Evolutionary conservation across 2,797 vertebrate genomes (phyloP).

Genomic region (Luscinia luscinia): DNA sequence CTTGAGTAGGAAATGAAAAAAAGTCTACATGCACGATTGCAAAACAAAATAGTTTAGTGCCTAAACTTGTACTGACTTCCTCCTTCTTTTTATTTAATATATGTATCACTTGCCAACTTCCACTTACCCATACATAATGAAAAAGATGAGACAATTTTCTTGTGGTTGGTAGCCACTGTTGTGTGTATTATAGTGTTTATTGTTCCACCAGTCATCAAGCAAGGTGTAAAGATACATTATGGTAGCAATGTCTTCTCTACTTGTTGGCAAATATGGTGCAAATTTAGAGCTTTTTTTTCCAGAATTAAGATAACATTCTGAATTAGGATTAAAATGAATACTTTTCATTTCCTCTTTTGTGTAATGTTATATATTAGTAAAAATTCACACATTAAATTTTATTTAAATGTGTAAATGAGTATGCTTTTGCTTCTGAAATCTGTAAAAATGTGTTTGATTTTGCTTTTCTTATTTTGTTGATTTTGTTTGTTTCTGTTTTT

Average conservation of each 20-base stretch:
- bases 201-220: not conserved
- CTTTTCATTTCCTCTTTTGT: not conserved
- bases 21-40: not conserved
- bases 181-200: not conserved
- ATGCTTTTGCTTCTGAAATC: not conserved
- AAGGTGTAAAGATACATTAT: not conserved
- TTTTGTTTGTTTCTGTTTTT: not conserved
- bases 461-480: not conserved
- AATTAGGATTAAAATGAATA: not conserved
- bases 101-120: not conserved
- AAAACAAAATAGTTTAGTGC: not conserved
- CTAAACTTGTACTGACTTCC: not conserved
- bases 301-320: not conserved
- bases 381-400: not conserved
- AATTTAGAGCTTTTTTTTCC: not conserved
- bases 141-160: not conserved
- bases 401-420: not conserved
- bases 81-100: not conserved
- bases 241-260: not conserved
- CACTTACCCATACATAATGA: not conserved
- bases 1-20: not conserved
- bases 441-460: not conserved
- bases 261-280: not conserved
- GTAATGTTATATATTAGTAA: not conserved
- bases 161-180: not conserved